Evolutionary conservation across 2,888 invertebrate genomes (phyloP), one percentile per base, ranked within the genome.

Genomic region (Cyrtodaria siliqua): DNA sequence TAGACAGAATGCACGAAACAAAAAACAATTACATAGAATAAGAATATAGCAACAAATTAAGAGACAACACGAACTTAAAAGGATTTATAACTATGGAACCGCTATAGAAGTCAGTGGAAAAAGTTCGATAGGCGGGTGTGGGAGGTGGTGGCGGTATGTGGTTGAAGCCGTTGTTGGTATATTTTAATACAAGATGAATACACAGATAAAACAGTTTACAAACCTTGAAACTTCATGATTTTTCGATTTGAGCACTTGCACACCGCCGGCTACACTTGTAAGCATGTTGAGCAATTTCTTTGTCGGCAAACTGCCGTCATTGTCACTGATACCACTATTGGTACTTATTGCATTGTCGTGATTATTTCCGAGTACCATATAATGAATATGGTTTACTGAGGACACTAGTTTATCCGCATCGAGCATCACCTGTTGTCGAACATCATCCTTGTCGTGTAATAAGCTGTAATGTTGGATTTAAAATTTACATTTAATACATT

Each of bases 341-440:
- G 63, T 27, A 8, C 40, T 50, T 12, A 38, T 26, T 3, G 38
- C 52, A 14, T 24, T 56, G 8, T 61, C 66, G 40, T 74, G 69
- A 20, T 70, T 40, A 27, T 70, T 70, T 6, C 75, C 81, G 2
- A 62, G 47, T 3, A 78, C 78, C 64, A 78, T 63, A 40, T 81
- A 60, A 42, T 81, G 75, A 20, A 81, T 61, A 18, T 67, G 66
- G 59, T 75, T 78, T 6, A 81, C 72, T 3, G 81, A 77, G 1
- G 72, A 63, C 26, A 61, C 57, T 9, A 81, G 26, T 57, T 49
- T 66, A 1, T 81, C 81, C 2, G 75, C 68, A 18, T 79, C 75
- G 16, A 27, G 27, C 12, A 64, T 59, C 14, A 81, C 29, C 18
- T 78, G 77, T 9, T 63, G 20, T 47, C 71, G 61, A 4, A 72